phyloP scores from a whole-genome alignment of 2,113 vertebrate species.

The Cololabis saira region DNA sequence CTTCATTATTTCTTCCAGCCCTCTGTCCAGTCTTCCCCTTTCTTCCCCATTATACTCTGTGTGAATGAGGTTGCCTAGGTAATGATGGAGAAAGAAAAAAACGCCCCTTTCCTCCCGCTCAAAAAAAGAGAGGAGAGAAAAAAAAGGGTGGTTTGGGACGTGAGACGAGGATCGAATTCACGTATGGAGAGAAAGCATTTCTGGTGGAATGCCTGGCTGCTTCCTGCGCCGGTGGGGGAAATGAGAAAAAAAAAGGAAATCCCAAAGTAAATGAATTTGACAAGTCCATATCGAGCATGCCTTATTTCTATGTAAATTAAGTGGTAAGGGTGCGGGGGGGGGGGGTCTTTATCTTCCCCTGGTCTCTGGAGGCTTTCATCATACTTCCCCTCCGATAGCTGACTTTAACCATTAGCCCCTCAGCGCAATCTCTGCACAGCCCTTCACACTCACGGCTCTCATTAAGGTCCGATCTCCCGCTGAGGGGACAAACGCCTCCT shows the following conservation, averaged over 20 bases:
- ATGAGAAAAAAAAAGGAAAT: conserved; percentile 70
- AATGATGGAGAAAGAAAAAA: conserved; percentile 83
- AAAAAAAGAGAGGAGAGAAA: conserved; percentile 38
- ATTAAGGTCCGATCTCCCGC: conserved; percentile 77
- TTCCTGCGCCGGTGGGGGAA: conserved; percentile 55
- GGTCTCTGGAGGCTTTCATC: conserved; percentile 66
- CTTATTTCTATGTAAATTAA: conserved; percentile 83
- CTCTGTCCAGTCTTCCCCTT: conserved; percentile 83
- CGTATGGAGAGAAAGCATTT: conserved; percentile 69
- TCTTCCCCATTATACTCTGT: conserved; percentile 82
- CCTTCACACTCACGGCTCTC: conserved; percentile 71
- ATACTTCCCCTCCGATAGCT: conserved; percentile 79
- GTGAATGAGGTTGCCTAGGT: conserved; percentile 86
- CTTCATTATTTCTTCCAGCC: conserved; percentile 85
- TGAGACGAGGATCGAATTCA: conserved; percentile 67
- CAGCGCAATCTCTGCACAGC: conserved; percentile 54
- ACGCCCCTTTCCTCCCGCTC: conserved; percentile 74
- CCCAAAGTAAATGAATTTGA: conserved; percentile 82
- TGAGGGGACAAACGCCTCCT: conserved; percentile 77
- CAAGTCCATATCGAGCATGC: conserved; percentile 78
- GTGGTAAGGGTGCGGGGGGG: conserved; percentile 15
- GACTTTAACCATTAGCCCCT: conserved; percentile 73
- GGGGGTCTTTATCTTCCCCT: conserved; percentile 56
- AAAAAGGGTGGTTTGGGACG: conserved; percentile 56
- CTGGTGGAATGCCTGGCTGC: conserved; percentile 58